These are phyloP conservation scores for Malacosoma neustria DNA, from an alignment of 2,888 invertebrate genomes.

Conservation along the genomic window DNA sequence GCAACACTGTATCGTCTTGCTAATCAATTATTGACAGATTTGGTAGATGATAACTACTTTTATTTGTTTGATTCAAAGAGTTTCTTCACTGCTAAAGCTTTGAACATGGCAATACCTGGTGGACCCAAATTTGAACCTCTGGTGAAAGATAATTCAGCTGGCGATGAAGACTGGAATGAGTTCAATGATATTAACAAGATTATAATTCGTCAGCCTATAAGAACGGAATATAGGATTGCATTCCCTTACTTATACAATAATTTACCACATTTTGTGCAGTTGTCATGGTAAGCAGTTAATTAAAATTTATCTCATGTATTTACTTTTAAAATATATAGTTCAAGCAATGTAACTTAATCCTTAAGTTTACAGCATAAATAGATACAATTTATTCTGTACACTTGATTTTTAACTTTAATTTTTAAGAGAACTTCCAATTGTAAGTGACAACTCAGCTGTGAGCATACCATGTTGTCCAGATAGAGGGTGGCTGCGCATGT, in stretches of 20 bases:
- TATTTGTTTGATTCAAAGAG: slow-evolving; percentile 99
- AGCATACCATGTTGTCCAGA: too few species aligned
- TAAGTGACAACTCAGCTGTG: too few species aligned
- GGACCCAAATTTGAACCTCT: slow-evolving; percentile 99
- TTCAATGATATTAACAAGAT: slow-evolving; percentile 99
- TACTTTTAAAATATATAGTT: too few species aligned
- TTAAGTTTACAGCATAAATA: too few species aligned
- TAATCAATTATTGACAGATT: slow-evolving; percentile 97
- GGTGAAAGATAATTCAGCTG: slow-evolving; percentile 97
- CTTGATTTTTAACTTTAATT: too few species aligned
- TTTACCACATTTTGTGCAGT: slow-evolving; percentile 97
- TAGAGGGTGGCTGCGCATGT: too few species aligned
- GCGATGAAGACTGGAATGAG: slow-evolving; percentile 99
- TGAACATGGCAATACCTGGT: slow-evolving; percentile 99
- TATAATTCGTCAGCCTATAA: slow-evolving; percentile 97
- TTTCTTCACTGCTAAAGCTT: slow-evolving; percentile 99
- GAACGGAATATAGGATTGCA: slow-evolving; percentile 99
- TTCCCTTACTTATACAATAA: slow-evolving; percentile 99
- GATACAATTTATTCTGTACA: too few species aligned
- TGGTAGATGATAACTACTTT: slow-evolving; percentile 99
- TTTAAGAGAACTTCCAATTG: too few species aligned
- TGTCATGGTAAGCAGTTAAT: slow-evolving; percentile 93
- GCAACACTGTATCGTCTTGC: slow-evolving; percentile 98
- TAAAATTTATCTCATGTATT: too few species aligned
- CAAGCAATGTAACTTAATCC: too few species aligned